A percentile compares a stretch with the other conserved stretches of the same genome.
Evolutionary conservation across 2,797 vertebrate genomes (phyloP).

Genomic region (Chelonia mydas): DNA sequence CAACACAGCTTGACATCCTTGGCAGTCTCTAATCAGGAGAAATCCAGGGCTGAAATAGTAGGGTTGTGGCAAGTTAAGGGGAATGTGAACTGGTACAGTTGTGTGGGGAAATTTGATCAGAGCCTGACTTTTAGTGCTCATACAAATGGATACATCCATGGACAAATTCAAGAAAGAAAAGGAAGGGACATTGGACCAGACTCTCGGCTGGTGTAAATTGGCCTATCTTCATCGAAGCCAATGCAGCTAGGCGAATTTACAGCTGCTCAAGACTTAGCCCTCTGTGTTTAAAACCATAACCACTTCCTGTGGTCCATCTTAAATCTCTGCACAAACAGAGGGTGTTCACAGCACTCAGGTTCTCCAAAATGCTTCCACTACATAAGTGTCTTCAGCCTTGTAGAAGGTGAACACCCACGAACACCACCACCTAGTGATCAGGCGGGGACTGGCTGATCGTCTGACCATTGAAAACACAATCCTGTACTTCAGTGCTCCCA

Average conservation of each 20-base stretch:
- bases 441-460: not conserved
- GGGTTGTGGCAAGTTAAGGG: not conserved
- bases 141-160: not conserved
- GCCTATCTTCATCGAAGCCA: not conserved
- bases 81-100: not conserved
- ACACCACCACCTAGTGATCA: not conserved
- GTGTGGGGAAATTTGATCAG: not conserved
- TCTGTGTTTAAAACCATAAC: not conserved
- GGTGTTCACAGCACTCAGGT: not conserved
- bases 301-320: not conserved
- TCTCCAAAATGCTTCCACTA: not conserved
- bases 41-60: not conserved
- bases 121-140: not conserved
- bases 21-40: not conserved
- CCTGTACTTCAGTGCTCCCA: not conserved
- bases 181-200: not conserved
- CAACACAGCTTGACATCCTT: not conserved
- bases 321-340: not conserved
- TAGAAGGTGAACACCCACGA: not conserved
- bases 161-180: not conserved
- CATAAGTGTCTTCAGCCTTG: not conserved
- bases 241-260: fast-evolving
- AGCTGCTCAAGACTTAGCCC: not conserved
- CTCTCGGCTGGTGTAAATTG: not conserved
- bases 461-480: not conserved